Evolutionary conservation across 2,797 vertebrate genomes (phyloP), one percentile per base, ranked within the genome.

Genomic region (Macrochelys suwanniensis): DNA sequence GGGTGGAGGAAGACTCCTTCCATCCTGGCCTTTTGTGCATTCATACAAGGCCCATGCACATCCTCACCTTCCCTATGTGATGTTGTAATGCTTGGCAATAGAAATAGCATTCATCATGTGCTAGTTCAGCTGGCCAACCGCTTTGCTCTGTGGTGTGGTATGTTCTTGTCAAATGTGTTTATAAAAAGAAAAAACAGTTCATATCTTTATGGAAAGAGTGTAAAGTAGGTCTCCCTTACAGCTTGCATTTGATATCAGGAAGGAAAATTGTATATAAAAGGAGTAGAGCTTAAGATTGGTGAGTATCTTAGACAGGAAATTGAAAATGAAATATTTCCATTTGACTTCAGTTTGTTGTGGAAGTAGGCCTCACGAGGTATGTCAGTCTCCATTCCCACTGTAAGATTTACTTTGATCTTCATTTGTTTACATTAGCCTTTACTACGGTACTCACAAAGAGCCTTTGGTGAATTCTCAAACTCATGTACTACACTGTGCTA

Each of bases 321-420:
- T 80, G 93, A 96, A 97, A 96, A 89, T 54, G 65, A 95, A 95
- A 80, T 93, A 96, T 96, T 96, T 97, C 95, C 94, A 84, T 33
- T 84, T 50, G 31, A 45, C 37, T 57, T 33, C 42, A 96, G 94
- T 94, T 93, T 93, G 89, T 84, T 97, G 84, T 23, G 91, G 94
- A 89, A 96, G 76, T 90, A 81, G 0, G 26, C 91, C 94, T 95
- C 93, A 53, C 76, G 87, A 87, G 87, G 84, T 89, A 71, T n/a
- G 84, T 92, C 89, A 96, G 87, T 42, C 91, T 96, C 82, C 82
- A 89, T 94, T 96, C 78, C 92, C 94, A 89, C 96, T 97, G 95
- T 96, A 94, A 96, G 96, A 92, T 96, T 97, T 95, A 85, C 95
- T 97, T 97, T 97, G 96, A 97, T 97, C 96, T 97, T 96, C 77